Evolutionary conservation across 1,140 invertebrate genomes (phyloP).

Genomic region (Ostrea edulis): DNA sequence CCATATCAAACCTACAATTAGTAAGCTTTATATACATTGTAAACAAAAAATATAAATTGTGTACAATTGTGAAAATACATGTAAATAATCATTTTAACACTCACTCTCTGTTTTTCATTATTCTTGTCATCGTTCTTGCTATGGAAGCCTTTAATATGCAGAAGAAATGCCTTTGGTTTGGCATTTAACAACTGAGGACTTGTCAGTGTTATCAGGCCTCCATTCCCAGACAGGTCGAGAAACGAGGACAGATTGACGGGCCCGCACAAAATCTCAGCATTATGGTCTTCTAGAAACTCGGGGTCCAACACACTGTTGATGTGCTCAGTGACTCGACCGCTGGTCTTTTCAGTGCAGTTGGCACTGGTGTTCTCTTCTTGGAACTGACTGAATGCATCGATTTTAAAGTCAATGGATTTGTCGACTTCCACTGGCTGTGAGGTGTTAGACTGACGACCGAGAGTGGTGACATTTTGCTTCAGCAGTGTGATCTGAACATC

Average conservation of each 20-base stretch:
- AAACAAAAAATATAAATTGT: too few relatives aligned
- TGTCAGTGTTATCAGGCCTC: constrained; percentile 90
- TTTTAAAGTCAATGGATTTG: constrained; percentile 64
- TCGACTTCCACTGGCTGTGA: constrained; percentile 57
- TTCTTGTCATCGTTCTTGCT: constrained; percentile 61
- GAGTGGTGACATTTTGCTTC: constrained; percentile 85
- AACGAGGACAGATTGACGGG: constrained; percentile 89
- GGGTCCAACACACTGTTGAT: constrained; percentile 86
- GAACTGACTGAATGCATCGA: constrained; percentile 22
- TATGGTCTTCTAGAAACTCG: constrained; percentile 90
- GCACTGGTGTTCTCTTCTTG: background rate
- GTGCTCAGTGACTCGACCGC: constrained; percentile 41
- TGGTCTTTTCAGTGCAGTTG: constrained; percentile 30
- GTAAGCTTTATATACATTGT: too few relatives aligned
- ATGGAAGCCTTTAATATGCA: constrained; percentile 88
- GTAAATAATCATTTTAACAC: background rate
- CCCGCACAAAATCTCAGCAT: constrained; percentile 93
- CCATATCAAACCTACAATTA: too few relatives aligned
- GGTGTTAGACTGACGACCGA: constrained; percentile 57
- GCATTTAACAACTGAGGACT: constrained; percentile 91
- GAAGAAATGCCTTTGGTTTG: constrained; percentile 88
- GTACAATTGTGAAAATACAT: too few relatives aligned
- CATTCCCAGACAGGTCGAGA: constrained; percentile 90
- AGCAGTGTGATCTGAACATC: constrained; percentile 89
- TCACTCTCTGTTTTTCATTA: constrained; percentile 65